These are phyloP conservation scores for Poeciliopsis presidionis DNA, from an alignment of 2,797 vertebrate species.

Conservation along the genomic window DNA sequence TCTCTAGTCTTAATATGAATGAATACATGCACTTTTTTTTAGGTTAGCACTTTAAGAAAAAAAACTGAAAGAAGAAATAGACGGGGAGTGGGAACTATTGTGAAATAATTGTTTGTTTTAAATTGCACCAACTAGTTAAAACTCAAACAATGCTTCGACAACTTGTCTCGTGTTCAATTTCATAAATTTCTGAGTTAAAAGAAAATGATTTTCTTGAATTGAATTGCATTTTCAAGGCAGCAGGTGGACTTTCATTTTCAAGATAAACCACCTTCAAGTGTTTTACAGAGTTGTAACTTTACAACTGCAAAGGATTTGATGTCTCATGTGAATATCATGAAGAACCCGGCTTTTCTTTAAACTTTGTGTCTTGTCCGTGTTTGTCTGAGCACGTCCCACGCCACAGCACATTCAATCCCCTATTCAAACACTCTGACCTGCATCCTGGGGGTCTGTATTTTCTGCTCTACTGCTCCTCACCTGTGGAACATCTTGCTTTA, in stretches of 20 bases:
- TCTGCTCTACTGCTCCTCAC: not conserved
- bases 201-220: no score
- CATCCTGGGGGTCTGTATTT: not conserved
- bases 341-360: not conserved
- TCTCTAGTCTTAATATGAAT: not conserved
- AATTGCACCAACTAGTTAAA: no score
- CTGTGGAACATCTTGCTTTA: not conserved
- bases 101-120: no score
- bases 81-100: no score
- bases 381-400: not conserved
- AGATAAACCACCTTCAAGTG: no score
- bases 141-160: no score
- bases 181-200: no score
- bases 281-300: not conserved
- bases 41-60: no score
- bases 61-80: no score
- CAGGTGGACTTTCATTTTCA: no score
- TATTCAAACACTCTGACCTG: not conserved
- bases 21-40: not conserved
- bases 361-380: not conserved
- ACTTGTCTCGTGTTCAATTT: no score
- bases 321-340: not conserved
- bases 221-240: no score
- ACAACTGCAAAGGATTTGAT: not conserved
- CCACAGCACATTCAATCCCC: not conserved